Conservation (phyloP, 2,888 invertebrate species). For the Ormyrus nitidulus region DNA sequence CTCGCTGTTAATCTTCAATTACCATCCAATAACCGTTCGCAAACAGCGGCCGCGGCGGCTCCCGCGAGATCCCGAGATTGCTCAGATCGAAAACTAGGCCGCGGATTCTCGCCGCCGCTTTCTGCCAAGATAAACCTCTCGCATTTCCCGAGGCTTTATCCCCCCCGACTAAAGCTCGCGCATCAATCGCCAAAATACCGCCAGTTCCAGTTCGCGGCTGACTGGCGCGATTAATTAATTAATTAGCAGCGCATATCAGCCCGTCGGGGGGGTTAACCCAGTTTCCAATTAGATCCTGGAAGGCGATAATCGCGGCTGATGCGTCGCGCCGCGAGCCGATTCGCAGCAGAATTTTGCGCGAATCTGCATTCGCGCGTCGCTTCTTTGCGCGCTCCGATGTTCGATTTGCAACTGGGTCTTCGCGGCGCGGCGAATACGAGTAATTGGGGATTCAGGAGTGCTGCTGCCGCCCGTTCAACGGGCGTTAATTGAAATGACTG, state of each 20-base stretch:
- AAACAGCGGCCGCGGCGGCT: too few species aligned
- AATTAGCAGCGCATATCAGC: not conserved
- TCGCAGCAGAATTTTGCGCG: too few species aligned
- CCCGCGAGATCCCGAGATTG: not conserved
- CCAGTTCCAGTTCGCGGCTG: not conserved
- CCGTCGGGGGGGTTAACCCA: not conserved
- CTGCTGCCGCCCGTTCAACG: too few species aligned
- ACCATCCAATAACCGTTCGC: too few species aligned
- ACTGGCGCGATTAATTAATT: conserved; percentile 25
- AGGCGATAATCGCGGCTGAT: not conserved
- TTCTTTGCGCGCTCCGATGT: too few species aligned
- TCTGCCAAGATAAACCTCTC: conserved; percentile 12
- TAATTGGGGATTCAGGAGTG: too few species aligned
- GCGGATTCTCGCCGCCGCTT: not conserved
- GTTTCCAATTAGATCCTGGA: conserved; percentile 21
- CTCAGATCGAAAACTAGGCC: not conserved
- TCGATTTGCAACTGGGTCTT: not conserved
- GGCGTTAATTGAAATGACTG: too few species aligned
- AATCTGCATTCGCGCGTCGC: too few species aligned
- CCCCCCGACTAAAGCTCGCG: not conserved
- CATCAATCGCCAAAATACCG: not conserved
- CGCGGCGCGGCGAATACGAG: too few species aligned
- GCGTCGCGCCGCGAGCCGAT: not conserved
- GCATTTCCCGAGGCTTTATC: not conserved
- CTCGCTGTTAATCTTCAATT: too few species aligned